Percentiles rank a stretch among this genome's conserved stretches.
Evolutionary conservation across 2,113 vertebrate species (phyloP).

Genomic region (Percopsis transmontana): DNA sequence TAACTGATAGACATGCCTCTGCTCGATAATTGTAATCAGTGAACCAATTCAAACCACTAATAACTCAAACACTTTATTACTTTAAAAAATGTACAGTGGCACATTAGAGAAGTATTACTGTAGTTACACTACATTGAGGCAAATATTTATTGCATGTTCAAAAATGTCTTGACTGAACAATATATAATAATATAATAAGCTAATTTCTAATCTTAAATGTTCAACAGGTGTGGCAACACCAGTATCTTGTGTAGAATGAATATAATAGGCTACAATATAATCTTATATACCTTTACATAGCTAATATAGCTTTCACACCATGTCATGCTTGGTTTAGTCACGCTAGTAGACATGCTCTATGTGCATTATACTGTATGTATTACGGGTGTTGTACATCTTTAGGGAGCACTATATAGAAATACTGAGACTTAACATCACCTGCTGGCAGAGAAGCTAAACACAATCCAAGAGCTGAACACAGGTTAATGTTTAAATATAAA

Average conservation of each 20-base stretch:
- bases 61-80: constrained; percentile 6
- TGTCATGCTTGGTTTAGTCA: constrained; percentile 30
- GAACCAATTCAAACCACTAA: no score
- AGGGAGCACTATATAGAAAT: constrained; percentile 14
- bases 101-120: not conserved
- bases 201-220: not conserved
- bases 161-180: not conserved
- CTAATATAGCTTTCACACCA: constrained; percentile 36
- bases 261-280: constrained; percentile 21
- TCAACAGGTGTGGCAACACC: not conserved
- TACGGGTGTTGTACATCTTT: constrained; percentile 34
- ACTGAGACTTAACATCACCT: constrained; percentile 48
- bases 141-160: constrained; percentile 25
- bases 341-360: constrained; percentile 53
- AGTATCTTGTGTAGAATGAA: not conserved
- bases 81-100: constrained; percentile 32
- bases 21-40: no score
- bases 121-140: not conserved
- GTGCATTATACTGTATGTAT: constrained; percentile 18
- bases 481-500: not conserved
- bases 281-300: constrained; percentile 22
- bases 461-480: constrained; percentile 32
- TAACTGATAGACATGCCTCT: constrained; percentile 24
- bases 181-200: not conserved
- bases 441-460: constrained; percentile 50